Base-by-base conservation (phyloP, 1,140 invertebrate genomes). In the Neuroterus valhalla region DNA sequence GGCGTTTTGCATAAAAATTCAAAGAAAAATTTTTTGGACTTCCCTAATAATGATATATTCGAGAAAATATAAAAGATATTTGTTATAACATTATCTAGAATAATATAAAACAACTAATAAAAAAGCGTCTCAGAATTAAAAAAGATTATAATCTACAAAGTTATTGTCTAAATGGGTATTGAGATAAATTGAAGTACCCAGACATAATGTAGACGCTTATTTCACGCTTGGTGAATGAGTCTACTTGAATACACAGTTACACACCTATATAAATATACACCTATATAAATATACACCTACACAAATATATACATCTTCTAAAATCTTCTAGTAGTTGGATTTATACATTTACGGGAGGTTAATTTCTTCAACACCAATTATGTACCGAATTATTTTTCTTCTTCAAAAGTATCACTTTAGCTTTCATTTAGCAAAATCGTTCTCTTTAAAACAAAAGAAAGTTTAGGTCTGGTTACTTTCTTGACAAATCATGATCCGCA, bases 151-250 rank as follows among this genome's bases (percentile, higher is more conserved):
- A 38, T 38, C 10, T 38, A 38, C 0, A 38, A 38, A 38, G 8
- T 38, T 8, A 38, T 38, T 38, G 31, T 38, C 5, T 10, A 38
- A 38, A 8, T 38, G 31, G 31, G 31, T 0, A 38, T 38, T 38
- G 1, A 38, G 19, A 23, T 26, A 50, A 17, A 55, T 4, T 55
- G 23, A 55, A 12, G 4, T 21, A 10, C 0, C 52, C 23, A 55
- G 52, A 55, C 52, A 55, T 21, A 21, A 55, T 21, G 52, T 23
- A 55, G 52, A 55, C 52, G 23, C 14, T 23, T 11, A 55, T 55
- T 55, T 55, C 52, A 55, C 52, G 52, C 52, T 55, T 55, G 23
- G 52, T 55, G 52, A 55, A 55, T 55, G 21, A 55, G 14, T 23
- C 23, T 55, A 21, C 52, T 12, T 11, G 50, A 21, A 11, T 23